Conservation (phyloP, 2,888 invertebrate genomes). For the Congeria kusceri region DNA sequence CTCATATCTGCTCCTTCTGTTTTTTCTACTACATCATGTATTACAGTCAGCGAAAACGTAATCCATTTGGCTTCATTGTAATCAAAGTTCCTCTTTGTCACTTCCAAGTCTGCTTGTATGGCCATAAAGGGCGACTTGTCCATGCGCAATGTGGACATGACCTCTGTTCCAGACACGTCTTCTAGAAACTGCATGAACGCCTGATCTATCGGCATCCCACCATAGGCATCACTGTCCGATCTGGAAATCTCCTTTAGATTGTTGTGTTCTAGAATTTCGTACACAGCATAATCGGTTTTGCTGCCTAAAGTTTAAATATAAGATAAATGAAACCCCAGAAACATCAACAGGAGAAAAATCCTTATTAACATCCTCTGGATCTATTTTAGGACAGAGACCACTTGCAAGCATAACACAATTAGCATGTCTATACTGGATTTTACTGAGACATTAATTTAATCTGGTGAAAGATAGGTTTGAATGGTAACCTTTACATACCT, state of each 20-base stretch:
- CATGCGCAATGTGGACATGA: no score
- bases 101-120: constrained; percentile 9
- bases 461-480: no score
- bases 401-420: no score
- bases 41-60: not conserved
- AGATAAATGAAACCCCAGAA: no score
- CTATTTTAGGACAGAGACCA: no score
- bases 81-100: constrained; percentile 20
- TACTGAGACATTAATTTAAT: no score
- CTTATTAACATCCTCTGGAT: no score
- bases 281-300: constrained; percentile 14
- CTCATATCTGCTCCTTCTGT: no score
- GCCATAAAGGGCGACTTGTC: not conserved
- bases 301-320: not conserved
- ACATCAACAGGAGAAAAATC: no score
- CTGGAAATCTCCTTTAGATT: constrained; percentile 9
- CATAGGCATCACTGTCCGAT: constrained; percentile 2
- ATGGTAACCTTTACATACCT: no score
- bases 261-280: constrained; percentile 9
- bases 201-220: not conserved
- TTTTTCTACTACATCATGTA: no score
- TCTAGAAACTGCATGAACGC: not conserved
- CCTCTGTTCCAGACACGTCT: constrained; percentile 3
- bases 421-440: no score
- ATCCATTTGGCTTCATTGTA: not conserved